Evolutionary conservation across 2,113 vertebrate genomes (phyloP).

Genomic region (Jacana jacana): DNA sequence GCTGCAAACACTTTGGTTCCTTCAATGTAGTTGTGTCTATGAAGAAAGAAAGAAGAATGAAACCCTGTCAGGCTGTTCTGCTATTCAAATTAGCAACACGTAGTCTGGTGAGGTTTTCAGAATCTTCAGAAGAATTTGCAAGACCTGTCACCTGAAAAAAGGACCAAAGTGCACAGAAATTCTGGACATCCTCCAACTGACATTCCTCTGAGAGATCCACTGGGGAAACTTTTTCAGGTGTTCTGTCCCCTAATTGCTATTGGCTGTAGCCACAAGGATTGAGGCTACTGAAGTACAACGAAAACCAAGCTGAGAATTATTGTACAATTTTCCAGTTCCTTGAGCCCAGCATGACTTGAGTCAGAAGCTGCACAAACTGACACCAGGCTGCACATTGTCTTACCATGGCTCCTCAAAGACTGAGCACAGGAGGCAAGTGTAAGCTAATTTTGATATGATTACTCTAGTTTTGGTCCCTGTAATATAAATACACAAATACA

Average conservation of each 20-base stretch:
- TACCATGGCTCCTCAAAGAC: not conserved
- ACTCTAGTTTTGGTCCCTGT: not conserved
- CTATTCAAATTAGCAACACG: not conserved
- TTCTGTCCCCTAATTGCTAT: not conserved
- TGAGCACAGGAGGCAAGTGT: not conserved
- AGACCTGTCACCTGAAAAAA: not conserved
- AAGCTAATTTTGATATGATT: not conserved
- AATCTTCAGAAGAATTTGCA: not conserved
- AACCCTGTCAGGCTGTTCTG: not conserved
- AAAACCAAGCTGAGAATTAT: not conserved
- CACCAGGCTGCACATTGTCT: fast-evolving
- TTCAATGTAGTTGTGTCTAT: constrained; percentile 78
- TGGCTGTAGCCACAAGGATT: not conserved
- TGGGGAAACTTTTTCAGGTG: not conserved
- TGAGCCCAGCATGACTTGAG: not conserved
- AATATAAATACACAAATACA: not conserved
- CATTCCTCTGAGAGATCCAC: not conserved
- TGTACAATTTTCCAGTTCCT: not conserved
- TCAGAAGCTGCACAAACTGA: not conserved
- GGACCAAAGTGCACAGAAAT: not conserved
- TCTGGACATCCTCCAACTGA: not conserved
- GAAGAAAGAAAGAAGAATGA: not conserved
- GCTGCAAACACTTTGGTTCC: constrained; percentile 78
- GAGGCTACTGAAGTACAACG: not conserved
- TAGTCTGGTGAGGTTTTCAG: not conserved